Base-by-base conservation (phyloP, 2,888 invertebrate species). In the Thymelicus lineola region DNA sequence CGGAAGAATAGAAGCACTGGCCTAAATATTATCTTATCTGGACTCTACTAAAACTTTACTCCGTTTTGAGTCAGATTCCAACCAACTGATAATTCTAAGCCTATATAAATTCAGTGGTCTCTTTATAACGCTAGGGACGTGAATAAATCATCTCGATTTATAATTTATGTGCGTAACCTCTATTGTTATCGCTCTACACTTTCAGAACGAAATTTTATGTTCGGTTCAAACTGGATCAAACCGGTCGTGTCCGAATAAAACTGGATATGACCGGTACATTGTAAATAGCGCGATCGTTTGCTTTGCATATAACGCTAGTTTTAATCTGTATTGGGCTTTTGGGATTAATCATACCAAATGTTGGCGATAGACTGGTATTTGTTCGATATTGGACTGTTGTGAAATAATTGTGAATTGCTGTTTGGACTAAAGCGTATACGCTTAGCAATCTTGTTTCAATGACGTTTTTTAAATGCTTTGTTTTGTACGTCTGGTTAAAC, bases 341-440 rank as follows among this genome's bases (percentile, higher is more conserved):
- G 69, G 69, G 69, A 69, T 69, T 69, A 69, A 69, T 69, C 62
- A 69, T 69, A 63, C 62, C 63, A 69, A 63, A 69, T 69, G 69
- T 63, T 69, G 58, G 57, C 69, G 58, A 69, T 63, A 48, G 63
- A 38, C 57, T 59, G 15, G 57, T 58, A 38, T 69, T 69, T 69
- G 69, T 69, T 50, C 63, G 58, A 58, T 69, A 63, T 69, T 63
- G 69, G 68, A 48, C 62, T 69, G 63, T 63, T 63, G 57, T 62
- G 62, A 63, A 69, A 58, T 69, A 69, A 69, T 69, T 63, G 63
- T 59, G 45, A 69, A 64, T 64, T 36, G 20, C 58, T 50, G 38
- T 69, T 63, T 63, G 63, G 15, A 42, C 28, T 12, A 58, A 57
- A 17, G 42, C 20, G 15, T 6, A 48, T 57, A 36, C 38, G 55